Percentiles rank a stretch among this genome's conserved stretches.
Evolutionary conservation across 1,140 invertebrate genomes (phyloP).

Genomic region (Papilio machaon): DNA sequence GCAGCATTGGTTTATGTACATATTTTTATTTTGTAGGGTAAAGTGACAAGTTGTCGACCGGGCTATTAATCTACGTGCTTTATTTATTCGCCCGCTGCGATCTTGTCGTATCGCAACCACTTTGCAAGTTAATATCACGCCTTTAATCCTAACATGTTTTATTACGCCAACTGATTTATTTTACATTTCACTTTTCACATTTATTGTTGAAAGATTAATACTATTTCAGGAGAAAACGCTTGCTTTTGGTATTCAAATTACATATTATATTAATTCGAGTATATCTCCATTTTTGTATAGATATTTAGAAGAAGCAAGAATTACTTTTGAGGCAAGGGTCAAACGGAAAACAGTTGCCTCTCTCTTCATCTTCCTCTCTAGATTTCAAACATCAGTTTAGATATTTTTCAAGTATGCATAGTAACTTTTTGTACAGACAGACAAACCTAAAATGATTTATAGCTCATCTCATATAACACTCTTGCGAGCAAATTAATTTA

Average conservation of each 20-base stretch:
- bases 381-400: too few species aligned
- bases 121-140: slow-evolving; percentile 23
- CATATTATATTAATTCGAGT: too few species aligned
- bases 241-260: too few species aligned
- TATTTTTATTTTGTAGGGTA: slow-evolving; percentile 25
- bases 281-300: too few species aligned
- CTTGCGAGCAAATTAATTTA: slow-evolving; percentile 18
- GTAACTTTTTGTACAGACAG: not conserved
- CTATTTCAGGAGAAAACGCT: too few species aligned
- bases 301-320: too few species aligned
- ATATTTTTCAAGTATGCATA: not conserved
- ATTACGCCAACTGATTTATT: slow-evolving; percentile 11
- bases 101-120: slow-evolving; percentile 29
- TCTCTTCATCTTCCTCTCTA: too few species aligned
- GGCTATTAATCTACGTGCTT: slow-evolving; percentile 23
- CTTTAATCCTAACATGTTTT: slow-evolving; percentile 22
- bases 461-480: not conserved
- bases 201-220: not conserved
- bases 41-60: slow-evolving; percentile 34
- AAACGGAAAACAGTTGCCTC: too few species aligned
- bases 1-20: slow-evolving; percentile 25
- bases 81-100: slow-evolving; percentile 34
- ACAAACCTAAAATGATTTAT: not conserved
- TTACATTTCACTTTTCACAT: not conserved
- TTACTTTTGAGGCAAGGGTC: too few species aligned